phyloP scores from a whole-genome alignment of 1,140 invertebrate species.

The Sycobia sp. region DNA sequence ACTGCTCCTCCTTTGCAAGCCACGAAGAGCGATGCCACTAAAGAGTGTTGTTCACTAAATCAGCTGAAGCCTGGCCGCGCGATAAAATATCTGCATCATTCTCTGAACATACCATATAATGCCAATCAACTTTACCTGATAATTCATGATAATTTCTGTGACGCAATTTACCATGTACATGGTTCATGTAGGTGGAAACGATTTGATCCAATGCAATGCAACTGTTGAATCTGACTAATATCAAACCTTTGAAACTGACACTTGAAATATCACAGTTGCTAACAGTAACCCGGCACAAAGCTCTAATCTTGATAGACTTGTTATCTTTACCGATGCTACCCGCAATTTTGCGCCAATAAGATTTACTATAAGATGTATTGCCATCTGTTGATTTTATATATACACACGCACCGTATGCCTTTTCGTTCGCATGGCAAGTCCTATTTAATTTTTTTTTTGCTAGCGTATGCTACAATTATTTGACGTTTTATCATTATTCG shows the following conservation, averaged over 20 bases:
- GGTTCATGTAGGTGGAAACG: not conserved
- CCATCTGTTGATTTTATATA: not conserved
- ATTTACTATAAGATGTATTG: not conserved
- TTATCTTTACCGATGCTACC: conserved; percentile 17
- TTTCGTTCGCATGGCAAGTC: conserved; percentile 38
- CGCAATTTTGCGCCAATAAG: conserved; percentile 11
- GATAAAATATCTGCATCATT: too few relatives aligned
- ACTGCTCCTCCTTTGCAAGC: not conserved
- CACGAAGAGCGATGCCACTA: not conserved
- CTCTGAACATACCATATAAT: not conserved
- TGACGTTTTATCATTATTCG: not conserved
- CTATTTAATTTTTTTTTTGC: too few relatives aligned
- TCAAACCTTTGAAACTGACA: not conserved
- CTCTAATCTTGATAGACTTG: conserved; percentile 18
- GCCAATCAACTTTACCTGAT: not conserved
- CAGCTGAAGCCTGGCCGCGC: too few relatives aligned
- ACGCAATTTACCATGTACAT: too few relatives aligned
- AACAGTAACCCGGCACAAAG: conserved; percentile 10
- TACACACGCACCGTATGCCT: too few relatives aligned
- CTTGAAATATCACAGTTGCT: not conserved
- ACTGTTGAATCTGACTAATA: conserved; percentile 16
- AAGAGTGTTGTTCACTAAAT: not conserved
- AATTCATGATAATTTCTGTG: not conserved
- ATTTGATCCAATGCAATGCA: not conserved
- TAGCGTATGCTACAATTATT: not conserved